Percentiles rank a stretch among this genome's conserved stretches.
Conservation (phyloP, 2,888 invertebrate species). For the Folsomia candida region DNA sequence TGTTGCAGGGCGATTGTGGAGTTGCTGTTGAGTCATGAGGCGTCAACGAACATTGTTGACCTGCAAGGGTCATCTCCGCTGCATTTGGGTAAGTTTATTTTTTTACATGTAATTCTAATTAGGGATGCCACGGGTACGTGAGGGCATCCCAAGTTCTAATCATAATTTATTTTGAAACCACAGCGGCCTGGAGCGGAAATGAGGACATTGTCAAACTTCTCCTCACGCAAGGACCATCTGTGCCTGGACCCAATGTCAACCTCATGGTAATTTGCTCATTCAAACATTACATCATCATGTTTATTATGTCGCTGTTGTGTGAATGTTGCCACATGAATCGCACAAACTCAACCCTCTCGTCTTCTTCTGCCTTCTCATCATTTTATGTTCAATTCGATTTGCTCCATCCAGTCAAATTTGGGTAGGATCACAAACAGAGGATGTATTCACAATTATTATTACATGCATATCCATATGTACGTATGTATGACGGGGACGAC, state of each 20-base stretch:
- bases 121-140: neutral
- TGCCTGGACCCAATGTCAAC: constrained; percentile 71
- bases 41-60: constrained; percentile 84
- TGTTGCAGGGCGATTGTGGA: constrained; percentile 75
- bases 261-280: constrained; percentile 60
- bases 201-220: constrained; percentile 81
- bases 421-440: too few relatives aligned
- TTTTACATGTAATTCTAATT: too few relatives aligned
- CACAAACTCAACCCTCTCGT: neutral
- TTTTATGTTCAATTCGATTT: neutral
- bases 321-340: neutral
- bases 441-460: too few relatives aligned
- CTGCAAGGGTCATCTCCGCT: constrained; percentile 87
- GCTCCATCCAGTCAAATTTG: neutral
- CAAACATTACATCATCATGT: neutral
- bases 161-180: neutral
- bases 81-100: constrained; percentile 58
- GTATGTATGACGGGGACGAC: neutral
- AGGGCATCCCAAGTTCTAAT: neutral
- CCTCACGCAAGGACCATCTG: constrained; percentile 74
- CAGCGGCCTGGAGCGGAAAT: constrained; percentile 93
- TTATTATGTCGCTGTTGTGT: neutral
- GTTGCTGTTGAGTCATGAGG: constrained; percentile 77
- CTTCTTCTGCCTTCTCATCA: neutral
- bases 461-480: too few relatives aligned